Percentiles rank a stretch among this genome's conserved stretches.
These are phyloP conservation scores for Cyclophora punctaria DNA, from an alignment of 2,888 invertebrate genomes.

Conservation along the genomic window DNA sequence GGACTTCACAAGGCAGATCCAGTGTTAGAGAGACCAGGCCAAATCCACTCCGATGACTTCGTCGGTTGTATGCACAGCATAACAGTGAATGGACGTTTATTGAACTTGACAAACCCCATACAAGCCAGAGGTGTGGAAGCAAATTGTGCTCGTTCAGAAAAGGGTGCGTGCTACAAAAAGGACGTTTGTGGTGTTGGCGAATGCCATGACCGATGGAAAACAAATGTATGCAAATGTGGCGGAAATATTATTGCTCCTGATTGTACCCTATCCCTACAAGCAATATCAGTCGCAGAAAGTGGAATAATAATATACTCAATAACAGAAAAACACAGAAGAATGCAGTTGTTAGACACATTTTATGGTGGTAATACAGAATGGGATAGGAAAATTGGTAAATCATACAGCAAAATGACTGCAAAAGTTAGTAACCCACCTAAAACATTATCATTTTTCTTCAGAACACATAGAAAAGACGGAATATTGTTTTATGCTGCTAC, in stretches of 20 bases:
- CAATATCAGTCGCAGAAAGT: slow-evolving; percentile 85
- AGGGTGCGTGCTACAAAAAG: slow-evolving; percentile 78
- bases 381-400: slow-evolving; percentile 60
- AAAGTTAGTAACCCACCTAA: slow-evolving; percentile 77
- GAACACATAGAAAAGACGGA: slow-evolving; percentile 85
- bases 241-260: slow-evolving; percentile 82
- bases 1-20: slow-evolving; percentile 90
- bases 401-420: slow-evolving; percentile 36
- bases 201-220: slow-evolving; percentile 91
- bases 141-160: slow-evolving; percentile 83
- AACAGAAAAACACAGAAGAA: slow-evolving; percentile 88
- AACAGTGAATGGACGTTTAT: slow-evolving; percentile 86
- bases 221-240: slow-evolving; percentile 82
- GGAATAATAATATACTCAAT: slow-evolving; percentile 86
- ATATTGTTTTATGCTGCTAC: slow-evolving; percentile 90
- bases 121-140: slow-evolving; percentile 82
- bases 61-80: slow-evolving; percentile 96
- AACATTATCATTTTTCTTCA: slow-evolving; percentile 85
- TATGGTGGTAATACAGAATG: slow-evolving; percentile 84
- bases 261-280: slow-evolving; percentile 84
- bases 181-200: slow-evolving; percentile 75
- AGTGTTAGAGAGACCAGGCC: slow-evolving; percentile 90
- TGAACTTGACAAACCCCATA: slow-evolving; percentile 87
- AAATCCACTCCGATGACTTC: slow-evolving; percentile 93
- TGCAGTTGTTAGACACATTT: slow-evolving; percentile 87